Percentiles rank a stretch among this genome's conserved stretches.
Evolutionary conservation across 2,797 vertebrate species (phyloP).

Genomic region (Pelochelys cantorii): DNA sequence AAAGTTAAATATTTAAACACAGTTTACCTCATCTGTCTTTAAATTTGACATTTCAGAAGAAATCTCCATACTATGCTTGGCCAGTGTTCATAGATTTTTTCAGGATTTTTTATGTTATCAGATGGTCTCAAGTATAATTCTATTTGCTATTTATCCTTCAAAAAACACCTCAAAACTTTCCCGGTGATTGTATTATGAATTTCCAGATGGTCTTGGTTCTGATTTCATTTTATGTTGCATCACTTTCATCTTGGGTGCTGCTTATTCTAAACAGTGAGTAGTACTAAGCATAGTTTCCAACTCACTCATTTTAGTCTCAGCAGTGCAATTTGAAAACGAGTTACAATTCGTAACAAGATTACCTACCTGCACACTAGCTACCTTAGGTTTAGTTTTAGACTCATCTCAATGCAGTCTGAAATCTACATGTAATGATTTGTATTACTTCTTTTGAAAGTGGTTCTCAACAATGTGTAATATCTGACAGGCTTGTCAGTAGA

Average conservation of each 20-base stretch:
- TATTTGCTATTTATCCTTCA: neutral
- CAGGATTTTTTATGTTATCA: neutral
- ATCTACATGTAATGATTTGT: neutral
- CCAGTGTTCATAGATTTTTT: neutral
- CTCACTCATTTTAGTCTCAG: neutral
- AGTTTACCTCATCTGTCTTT: neutral
- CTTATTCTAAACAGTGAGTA: neutral
- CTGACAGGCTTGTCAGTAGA: neutral
- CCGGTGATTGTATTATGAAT: neutral
- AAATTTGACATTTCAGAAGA: conserved; percentile 10
- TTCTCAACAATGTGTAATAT: conserved; percentile 7
- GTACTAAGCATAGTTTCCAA: conserved; percentile 8
- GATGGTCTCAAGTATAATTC: neutral
- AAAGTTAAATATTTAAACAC: neutral
- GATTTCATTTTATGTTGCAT: neutral
- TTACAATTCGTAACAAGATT: neutral
- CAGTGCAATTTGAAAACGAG: neutral
- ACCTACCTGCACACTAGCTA: rapidly evolving
- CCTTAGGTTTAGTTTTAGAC: neutral
- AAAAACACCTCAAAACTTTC: neutral
- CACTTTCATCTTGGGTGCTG: neutral
- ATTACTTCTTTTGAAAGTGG: neutral
- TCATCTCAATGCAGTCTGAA: neutral
- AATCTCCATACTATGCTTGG: neutral
- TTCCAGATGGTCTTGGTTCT: neutral